Base-by-base conservation (phyloP, 2,797 vertebrate genomes). In the Poecilia gillii region DNA sequence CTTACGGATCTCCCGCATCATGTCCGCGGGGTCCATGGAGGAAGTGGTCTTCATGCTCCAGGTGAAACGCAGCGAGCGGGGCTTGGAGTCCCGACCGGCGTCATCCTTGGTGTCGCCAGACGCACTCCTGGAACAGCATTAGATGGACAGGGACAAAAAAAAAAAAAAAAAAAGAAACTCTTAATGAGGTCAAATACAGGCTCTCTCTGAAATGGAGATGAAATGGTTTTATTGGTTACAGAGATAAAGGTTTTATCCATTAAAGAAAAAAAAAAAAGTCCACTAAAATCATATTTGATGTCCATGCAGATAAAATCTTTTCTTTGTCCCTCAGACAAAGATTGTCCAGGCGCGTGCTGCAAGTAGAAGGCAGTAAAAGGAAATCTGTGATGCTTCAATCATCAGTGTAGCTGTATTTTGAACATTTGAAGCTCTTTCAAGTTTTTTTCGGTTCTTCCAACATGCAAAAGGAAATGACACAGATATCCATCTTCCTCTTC, bases 1-100 rank as follows among this genome's bases (percentile, higher is more conserved):
- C 91, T 99, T 99, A 20, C 98, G 96, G 93, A 99, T 99, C 92
- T 99, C 98, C 84, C 96, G 95, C 98, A 99, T 99, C 98, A 99
- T 99, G 90, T 99, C 98, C 0, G 96, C 96, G 0, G 98, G 98
- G 95, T 99, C 98, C 98, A 99, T 98, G 59, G 98, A 98, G 66
- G 98, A 98, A 0, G 98, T 99, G 93, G 98, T 99, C 96, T 99
- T 99, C 98, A 99, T 99, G 84, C 98, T 99, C 98, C 98, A 99
- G 0, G 98, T 99, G 92, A 99, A 99, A 64, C 98, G 96, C 81
- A 96, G 92, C 1, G 96, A 96, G 16, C 98, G 97, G 0, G 98
- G 98, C 92, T 99, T 99, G 0, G 97, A 96, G 92, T 99, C 98
- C 73, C 97, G 97, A 47, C 89, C 33, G 4, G 96, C 95, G 1